Evolutionary conservation across 2,888 invertebrate species (phyloP).

Genomic region (Malthinus seriepunctatus): DNA sequence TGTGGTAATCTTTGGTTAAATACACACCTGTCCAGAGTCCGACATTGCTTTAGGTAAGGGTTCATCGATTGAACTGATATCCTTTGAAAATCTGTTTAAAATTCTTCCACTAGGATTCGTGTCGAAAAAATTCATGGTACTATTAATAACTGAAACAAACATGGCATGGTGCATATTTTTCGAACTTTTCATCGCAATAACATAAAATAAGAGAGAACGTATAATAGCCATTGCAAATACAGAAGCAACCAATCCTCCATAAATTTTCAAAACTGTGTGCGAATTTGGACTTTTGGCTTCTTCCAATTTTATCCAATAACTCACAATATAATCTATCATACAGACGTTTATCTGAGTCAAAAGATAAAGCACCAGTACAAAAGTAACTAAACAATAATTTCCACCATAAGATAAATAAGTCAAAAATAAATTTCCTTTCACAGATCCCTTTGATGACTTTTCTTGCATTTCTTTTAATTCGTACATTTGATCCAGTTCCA

Average conservation of each 20-base stretch:
- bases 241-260: conserved; percentile 59
- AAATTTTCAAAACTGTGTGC: conserved; percentile 63
- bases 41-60: conserved; percentile 67
- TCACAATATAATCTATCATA: conserved; percentile 74
- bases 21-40: conserved; percentile 61
- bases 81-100: conserved; percentile 81
- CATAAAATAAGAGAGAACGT: conserved; percentile 67
- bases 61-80: conserved; percentile 80
- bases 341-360: conserved; percentile 67
- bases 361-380: conserved; percentile 59
- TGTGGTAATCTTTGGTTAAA: too few relatives aligned
- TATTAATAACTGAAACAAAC: conserved; percentile 62
- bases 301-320: conserved; percentile 63
- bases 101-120: conserved; percentile 81
- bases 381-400: conserved; percentile 57
- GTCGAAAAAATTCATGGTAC: conserved; percentile 77
- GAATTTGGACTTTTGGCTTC: conserved; percentile 40
- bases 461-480: conserved; percentile 63
- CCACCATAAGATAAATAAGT: conserved; percentile 61
- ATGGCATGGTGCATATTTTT: conserved; percentile 70
- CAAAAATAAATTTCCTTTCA: conserved; percentile 63
- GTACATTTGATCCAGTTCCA: conserved; percentile 46
- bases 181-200: conserved; percentile 66
- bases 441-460: conserved; percentile 60
- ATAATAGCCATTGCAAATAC: conserved; percentile 62